phyloP scores from a whole-genome alignment of 2,113 vertebrate species.

The Delphinus delphis region DNA sequence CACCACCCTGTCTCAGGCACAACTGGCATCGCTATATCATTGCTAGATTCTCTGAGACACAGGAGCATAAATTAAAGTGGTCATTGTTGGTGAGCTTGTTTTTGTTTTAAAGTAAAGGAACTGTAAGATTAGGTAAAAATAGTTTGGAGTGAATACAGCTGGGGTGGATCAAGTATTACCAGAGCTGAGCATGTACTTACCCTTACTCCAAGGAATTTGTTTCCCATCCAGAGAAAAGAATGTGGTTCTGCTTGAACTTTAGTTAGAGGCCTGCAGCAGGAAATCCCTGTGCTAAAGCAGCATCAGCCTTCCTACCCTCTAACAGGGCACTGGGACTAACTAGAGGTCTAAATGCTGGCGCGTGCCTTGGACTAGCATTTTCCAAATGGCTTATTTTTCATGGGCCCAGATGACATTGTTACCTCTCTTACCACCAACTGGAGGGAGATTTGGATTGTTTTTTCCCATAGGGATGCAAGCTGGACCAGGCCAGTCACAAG shows the following conservation, averaged over 20 bases:
- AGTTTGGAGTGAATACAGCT: neutral
- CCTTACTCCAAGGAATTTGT: slow-evolving; percentile 17
- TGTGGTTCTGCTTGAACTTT: slow-evolving; percentile 14
- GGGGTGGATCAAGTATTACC: neutral
- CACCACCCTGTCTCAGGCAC: neutral
- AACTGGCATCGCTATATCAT: neutral
- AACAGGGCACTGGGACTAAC: neutral
- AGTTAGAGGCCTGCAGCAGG: neutral
- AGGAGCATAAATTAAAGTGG: neutral
- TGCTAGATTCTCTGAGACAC: neutral
- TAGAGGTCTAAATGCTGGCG: neutral
- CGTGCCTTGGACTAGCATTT: neutral
- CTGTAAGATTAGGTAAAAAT: neutral
- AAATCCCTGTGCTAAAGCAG: neutral
- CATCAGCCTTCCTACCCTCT: neutral
- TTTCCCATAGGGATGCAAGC: neutral
- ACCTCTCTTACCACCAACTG: neutral
- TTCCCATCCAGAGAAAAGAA: slow-evolving; percentile 22
- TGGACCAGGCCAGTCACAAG: neutral
- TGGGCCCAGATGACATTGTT: neutral
- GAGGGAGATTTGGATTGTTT: neutral
- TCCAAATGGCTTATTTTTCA: neutral
- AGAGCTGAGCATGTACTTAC: neutral
- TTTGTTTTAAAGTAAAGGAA: slow-evolving; percentile 45
- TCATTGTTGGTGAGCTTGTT: neutral